phyloP scores from a whole-genome alignment of 2,888 invertebrate genomes.

The Elmis aenea region DNA sequence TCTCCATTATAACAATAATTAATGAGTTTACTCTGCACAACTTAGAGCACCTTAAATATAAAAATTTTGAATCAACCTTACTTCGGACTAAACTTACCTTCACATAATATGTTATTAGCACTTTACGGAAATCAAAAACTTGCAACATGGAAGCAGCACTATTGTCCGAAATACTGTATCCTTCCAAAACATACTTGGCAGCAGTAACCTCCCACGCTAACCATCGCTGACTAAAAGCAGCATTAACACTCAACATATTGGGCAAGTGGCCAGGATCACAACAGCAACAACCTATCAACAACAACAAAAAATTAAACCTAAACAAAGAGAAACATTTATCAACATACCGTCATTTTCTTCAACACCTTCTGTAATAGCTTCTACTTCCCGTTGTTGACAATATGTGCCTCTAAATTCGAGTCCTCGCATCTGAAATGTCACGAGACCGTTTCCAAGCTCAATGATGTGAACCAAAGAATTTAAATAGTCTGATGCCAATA shows the following conservation, averaged over 20 bases:
- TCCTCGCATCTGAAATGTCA: slow-evolving; percentile 97
- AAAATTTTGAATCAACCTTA: background rate
- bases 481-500: slow-evolving; percentile 94
- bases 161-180: slow-evolving; percentile 97
- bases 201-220: slow-evolving; percentile 96
- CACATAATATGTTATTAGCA: slow-evolving; percentile 94
- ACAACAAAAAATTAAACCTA: slow-evolving; percentile 11
- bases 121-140: slow-evolving; percentile 95
- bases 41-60: background rate
- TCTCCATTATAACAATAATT: background rate
- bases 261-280: slow-evolving; percentile 86
- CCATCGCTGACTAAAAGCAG: slow-evolving; percentile 97
- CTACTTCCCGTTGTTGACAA: slow-evolving; percentile 97
- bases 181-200: slow-evolving; percentile 96
- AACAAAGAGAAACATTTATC: background rate
- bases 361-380: slow-evolving; percentile 96
- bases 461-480: slow-evolving; percentile 98
- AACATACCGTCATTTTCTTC: slow-evolving; percentile 84
- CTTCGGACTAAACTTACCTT: too few species aligned
- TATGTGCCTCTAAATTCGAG: slow-evolving; percentile 98
- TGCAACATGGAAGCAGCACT: slow-evolving; percentile 95
- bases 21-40: background rate
- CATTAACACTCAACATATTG: slow-evolving; percentile 87
- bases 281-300: slow-evolving; percentile 72
- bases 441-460: slow-evolving; percentile 95